Evolutionary conservation across 2,113 vertebrate species (phyloP).

Genomic region (Catharus minimus): DNA sequence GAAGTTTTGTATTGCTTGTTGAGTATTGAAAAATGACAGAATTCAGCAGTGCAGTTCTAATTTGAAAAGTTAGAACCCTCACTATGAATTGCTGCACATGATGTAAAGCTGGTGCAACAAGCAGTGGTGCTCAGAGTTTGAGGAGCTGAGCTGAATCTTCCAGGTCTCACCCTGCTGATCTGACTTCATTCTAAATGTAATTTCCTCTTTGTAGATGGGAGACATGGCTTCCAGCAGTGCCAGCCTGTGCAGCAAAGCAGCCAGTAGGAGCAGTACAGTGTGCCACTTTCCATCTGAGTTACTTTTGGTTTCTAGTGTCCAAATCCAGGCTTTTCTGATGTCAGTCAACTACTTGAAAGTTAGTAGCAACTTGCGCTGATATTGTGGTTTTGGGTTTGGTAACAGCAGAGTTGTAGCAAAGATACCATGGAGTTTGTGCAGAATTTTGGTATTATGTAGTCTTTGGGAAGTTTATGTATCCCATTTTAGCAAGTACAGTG

Average conservation of each 20-base stretch:
- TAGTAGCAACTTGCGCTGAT: background rate
- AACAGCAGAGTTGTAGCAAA: background rate
- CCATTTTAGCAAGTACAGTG: conserved; percentile 60
- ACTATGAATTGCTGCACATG: accelerated
- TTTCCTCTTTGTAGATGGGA: conserved; percentile 25
- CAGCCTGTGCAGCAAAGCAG: background rate
- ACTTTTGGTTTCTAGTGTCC: background rate
- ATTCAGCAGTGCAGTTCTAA: background rate
- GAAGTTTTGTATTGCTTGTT: background rate
- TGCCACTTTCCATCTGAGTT: background rate
- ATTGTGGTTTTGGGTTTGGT: background rate
- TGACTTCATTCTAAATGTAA: background rate
- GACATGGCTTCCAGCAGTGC: conserved; percentile 13
- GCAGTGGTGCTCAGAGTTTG: background rate
- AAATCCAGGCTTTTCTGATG: background rate
- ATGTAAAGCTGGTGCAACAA: background rate
- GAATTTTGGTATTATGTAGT: conserved; percentile 58
- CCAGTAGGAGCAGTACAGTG: background rate
- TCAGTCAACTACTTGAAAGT: background rate
- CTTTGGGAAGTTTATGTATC: conserved; percentile 67
- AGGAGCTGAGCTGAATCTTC: background rate
- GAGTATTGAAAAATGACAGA: background rate
- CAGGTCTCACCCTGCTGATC: background rate
- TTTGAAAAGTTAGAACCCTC: background rate
- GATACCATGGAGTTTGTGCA: conserved; percentile 1